Evolutionary conservation across 2,888 invertebrate species (phyloP), one percentile per base, ranked within the genome.

Genomic region (Kuschelorhynchus macadamiae): DNA sequence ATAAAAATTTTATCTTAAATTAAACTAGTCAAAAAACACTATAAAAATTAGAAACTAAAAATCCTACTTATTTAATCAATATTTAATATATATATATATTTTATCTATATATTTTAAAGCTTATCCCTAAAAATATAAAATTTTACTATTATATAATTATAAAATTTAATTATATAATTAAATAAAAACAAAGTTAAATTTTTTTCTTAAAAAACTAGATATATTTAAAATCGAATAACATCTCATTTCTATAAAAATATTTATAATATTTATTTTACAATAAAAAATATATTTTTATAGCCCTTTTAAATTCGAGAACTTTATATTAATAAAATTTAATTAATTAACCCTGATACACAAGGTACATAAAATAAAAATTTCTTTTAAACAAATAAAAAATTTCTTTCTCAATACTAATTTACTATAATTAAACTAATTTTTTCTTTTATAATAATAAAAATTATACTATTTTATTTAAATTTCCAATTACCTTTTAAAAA

Each of bases 341-440:
- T 85, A 86, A 88, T 87, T 86, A 87, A 87, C 88, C 88, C 89
- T 90, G 87, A 90, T 89, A 89, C 90, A 87, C 88, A 90, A 90
- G 89, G 89, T 89, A 90, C 87, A 86, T 82, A 83, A 86, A 87
- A 82, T 85, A 62, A 87, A 87, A 85, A 85, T 82, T 88, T 86
- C 86, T 88, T 88, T 83, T 74, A 25, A 46, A 56, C 72, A 77
- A 30, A 69, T 64, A 66, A 57, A 61, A 86, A 85, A 84, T 76
- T 86, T 87, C 85, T 85, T 81, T 82, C 62, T 85, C 87, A 85
- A 85, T 88, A 88, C 86, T 86, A 86, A 77, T 87, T 73, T 55
- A 80, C 82, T 88, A 87, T 87, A 83, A 88, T 85, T 67, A 81
- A 83, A 77, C 74, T 76, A 84, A 86, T 86, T 87, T 84, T 83